Conservation (phyloP, 2,888 invertebrate species). For the Cheiracanthium punctorium region DNA sequence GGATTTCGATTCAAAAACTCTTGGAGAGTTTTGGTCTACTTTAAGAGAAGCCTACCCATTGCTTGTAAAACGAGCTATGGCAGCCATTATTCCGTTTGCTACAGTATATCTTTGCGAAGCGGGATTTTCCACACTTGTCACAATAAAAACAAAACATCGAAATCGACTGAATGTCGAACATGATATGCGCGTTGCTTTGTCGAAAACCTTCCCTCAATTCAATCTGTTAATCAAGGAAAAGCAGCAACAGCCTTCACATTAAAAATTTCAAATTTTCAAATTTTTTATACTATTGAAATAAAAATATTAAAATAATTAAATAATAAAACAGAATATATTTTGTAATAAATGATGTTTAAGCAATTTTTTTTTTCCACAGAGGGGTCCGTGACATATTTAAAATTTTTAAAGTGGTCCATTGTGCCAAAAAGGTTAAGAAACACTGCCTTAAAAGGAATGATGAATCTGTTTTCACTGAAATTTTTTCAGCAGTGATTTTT, state of each 20-base stretch:
- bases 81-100: slow-evolving; percentile 50
- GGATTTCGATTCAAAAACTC: too few relatives aligned
- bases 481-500: too few relatives aligned
- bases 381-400: slow-evolving; percentile 55
- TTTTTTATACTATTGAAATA: too few relatives aligned
- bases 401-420: slow-evolving; percentile 29
- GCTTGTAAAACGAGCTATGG: slow-evolving; percentile 48
- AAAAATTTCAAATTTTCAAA: too few relatives aligned
- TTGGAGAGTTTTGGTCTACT: too few relatives aligned
- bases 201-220: slow-evolving; percentile 42
- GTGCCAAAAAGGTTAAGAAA: slow-evolving; percentile 19
- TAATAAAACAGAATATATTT: slow-evolving; percentile 11
- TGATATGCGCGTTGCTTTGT: slow-evolving; percentile 42
- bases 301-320: too few relatives aligned
- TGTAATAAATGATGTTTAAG: slow-evolving; percentile 13
- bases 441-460: too few relatives aligned
- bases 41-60: slow-evolving; percentile 42
- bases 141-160: slow-evolving; percentile 48
- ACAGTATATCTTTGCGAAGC: slow-evolving; percentile 39
- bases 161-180: slow-evolving; percentile 46
- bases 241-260: slow-evolving; percentile 41
- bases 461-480: too few relatives aligned
- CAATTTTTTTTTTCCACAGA: slow-evolving; percentile 45
- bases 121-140: slow-evolving; percentile 46
- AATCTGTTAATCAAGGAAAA: slow-evolving; percentile 48